Evolutionary conservation across 2,113 vertebrate genomes (phyloP), one percentile per base, ranked within the genome.

Genomic region (Ammodytes dubius): DNA sequence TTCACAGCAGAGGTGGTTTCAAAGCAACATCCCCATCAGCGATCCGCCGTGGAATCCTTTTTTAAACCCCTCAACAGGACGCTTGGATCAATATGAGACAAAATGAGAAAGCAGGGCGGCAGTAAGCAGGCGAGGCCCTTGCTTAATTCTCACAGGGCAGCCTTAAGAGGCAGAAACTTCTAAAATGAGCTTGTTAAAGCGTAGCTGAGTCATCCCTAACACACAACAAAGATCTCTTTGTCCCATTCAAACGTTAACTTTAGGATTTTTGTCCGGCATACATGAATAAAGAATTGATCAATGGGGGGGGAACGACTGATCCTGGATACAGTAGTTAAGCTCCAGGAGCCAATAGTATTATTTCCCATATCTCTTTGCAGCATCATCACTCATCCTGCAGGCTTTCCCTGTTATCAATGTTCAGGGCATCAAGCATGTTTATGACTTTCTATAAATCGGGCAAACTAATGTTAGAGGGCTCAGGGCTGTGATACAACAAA

Each of bases 31-130:
- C 66, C 27, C 67, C 77, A 50, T 81, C 74, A 75, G 54, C 27
- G 15, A 68, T 68, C 56, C 71, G 56, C 76, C 61, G 56, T 52
- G 43, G 73, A 77, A 86, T 81, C 83, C 59, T 83, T 82, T 72
- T 72, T 84, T 78, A 76, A 91, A 71, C 42, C 73, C 75, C 47
- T 42, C 82, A 86, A 72, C 57, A 72, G 73, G 65, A 88, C 59
- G 53, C 66, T 65, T 57, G 14, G 72, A 92, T 92, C 88, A 87
- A 85, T 92, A 86, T 46, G 59, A 88, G 8, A 64, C 56, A 77
- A 82, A 82, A 70, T 85, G 65, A 84, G 59, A 91, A 74, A 79
- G 59, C 56, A 75, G 40, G 59, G 59, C 64, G 53, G 64, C 0
- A 1, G 77, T 57, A 45, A 72, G 60, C 54, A 82, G 56, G 57